Base-by-base conservation (phyloP, 2,888 invertebrate species). In the Dione vanillae region DNA sequence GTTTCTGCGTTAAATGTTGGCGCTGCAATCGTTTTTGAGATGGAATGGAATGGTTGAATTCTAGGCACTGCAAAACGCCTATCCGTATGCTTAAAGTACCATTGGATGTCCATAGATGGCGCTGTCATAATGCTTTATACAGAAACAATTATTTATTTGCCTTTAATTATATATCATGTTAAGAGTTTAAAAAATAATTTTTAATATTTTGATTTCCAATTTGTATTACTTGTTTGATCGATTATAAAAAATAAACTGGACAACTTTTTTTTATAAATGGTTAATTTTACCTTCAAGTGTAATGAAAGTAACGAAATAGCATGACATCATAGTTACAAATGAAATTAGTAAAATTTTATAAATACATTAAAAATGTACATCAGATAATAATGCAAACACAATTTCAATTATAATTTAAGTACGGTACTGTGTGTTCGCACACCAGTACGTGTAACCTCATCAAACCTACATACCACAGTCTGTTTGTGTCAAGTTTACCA, bases 401-500 rank as follows among this genome's bases (percentile, higher is more conserved):
- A 61, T 61, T 61, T 61, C 45, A 61, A 61, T 61, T 61, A 61
- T 45, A 27, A 61, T 14, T 61, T 35, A 27, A 35, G 64, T 64
- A 64, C 35, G 35, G 40, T 61, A 19, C 16, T 14, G 47, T 12
- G 11, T 59, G 41, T 61, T 67, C 41, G 41, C 35, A 51, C 35
- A 51, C 51, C 27, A 40, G 45, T 67, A 51, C 51, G 49, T 59
- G 58, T 67, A 59, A 64, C 54, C 54, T 43, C 68, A 52, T 62
- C 62, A 37, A 64, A 64, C 54, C 52, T 47, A 40, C 68, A 73
- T 67, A 70, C 64, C 67, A 59, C 69, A 69, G 69, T 59, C 73
- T 69, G 71, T 56, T 62, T 62, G 67, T 71, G 52, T 62, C 67
- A 75, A 77, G 73, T 78, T 79, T 76, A 77, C 76, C 78, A 75